Evolutionary conservation across 2,888 invertebrate genomes (phyloP).

Genomic region (Strigamia maritima): DNA sequence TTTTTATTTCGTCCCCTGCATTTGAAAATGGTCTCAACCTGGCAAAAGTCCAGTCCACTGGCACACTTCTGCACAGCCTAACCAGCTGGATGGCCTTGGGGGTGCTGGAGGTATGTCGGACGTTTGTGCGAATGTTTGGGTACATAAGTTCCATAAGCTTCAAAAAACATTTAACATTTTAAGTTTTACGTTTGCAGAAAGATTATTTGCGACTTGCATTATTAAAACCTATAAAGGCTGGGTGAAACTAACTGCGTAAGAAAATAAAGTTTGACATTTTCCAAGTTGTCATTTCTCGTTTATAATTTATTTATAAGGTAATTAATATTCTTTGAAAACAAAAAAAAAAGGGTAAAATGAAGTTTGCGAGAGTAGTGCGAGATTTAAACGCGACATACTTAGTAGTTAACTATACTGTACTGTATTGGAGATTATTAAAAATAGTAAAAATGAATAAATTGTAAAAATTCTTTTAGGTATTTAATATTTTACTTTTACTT

Average conservation of each 20-base stretch:
- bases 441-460: too few relatives aligned
- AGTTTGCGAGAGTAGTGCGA: neutral
- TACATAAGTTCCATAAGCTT: neutral
- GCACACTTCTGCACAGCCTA: neutral
- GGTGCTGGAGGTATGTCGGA: neutral
- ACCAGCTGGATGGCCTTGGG: constrained; percentile 2
- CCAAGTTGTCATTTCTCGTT: neutral
- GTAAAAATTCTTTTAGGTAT: too few relatives aligned
- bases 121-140: neutral
- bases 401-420: too few relatives aligned
- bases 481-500: too few relatives aligned
- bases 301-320: neutral
- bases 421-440: too few relatives aligned
- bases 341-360: neutral
- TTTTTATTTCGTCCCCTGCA: neutral
- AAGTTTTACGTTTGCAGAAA: neutral
- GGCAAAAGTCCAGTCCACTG: constrained; percentile 4
- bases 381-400: neutral
- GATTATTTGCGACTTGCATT: neutral
- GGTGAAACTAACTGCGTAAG: neutral
- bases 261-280: neutral
- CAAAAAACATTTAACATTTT: neutral
- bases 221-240: neutral
- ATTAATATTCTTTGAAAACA: neutral
- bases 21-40: neutral